Percentiles rank a stretch among this genome's conserved stretches.
These are phyloP conservation scores for Chorisops tibialis DNA, from an alignment of 2,888 invertebrate genomes.

Conservation along the genomic window DNA sequence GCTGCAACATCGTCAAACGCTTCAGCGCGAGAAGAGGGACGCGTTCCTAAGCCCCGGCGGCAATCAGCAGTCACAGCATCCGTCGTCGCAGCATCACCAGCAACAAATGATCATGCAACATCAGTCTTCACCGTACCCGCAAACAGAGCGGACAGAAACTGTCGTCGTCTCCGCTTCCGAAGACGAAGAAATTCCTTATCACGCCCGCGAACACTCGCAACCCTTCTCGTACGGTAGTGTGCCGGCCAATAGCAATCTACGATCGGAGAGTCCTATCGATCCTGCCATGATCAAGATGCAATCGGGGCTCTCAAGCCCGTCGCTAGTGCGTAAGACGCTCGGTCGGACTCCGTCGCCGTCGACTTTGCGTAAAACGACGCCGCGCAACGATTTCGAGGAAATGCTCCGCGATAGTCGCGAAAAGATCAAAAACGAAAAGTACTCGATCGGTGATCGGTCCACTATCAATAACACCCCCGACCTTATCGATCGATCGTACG, in stretches of 20 bases:
- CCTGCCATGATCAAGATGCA: constrained; percentile 63
- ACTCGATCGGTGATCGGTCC: constrained; percentile 35
- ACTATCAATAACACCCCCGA: constrained; percentile 7
- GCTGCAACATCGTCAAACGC: constrained; percentile 33
- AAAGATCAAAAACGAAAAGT: constrained; percentile 46
- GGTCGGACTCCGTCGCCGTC: constrained; percentile 29
- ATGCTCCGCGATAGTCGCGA: constrained; percentile 51
- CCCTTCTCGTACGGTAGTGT: constrained; percentile 85
- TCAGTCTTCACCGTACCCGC: constrained; percentile 51
- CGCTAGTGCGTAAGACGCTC: constrained; percentile 67
- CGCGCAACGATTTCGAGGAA: constrained; percentile 51
- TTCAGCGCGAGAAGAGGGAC: constrained; percentile 25
- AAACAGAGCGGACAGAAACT: constrained; percentile 49
- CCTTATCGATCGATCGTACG: constrained; percentile 20
- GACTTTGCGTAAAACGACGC: constrained; percentile 44
- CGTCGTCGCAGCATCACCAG: constrained; percentile 8
- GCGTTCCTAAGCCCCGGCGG: constrained; percentile 12
- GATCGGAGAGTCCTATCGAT: constrained; percentile 51
- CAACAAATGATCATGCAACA: constrained; percentile 16
- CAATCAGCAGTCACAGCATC: constrained; percentile 1
- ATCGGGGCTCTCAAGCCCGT: constrained; percentile 77
- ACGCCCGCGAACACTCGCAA: constrained; percentile 83
- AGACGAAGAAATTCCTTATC: constrained; percentile 73
- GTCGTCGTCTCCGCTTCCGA: constrained; percentile 31
- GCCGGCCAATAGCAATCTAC: constrained; percentile 36